Evolutionary conservation across 2,888 invertebrate genomes (phyloP), one percentile per base, ranked within the genome.

Genomic region (Mythimna ferrago): DNA sequence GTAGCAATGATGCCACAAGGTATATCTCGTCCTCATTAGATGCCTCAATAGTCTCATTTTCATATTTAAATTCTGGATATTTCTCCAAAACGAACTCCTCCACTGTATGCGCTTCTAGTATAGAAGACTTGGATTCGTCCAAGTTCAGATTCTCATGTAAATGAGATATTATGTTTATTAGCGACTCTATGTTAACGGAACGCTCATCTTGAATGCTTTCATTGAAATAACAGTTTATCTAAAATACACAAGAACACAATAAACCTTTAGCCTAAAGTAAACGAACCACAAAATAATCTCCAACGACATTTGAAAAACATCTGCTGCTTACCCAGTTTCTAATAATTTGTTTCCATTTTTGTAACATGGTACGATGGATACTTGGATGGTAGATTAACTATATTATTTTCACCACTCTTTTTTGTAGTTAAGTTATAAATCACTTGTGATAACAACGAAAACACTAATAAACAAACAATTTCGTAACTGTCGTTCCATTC

Each of bases 221-320:
- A 71, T 88, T 90, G 78, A 92, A 93, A 81, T 95, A 95, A 86
- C 97, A 97, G 82, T 97, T 96, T 78, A 96, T 93, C 97, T 97
- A 91, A 14, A 86, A 85, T 35, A 65, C 16, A 76, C 0, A 68
- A 58, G 14, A 67, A 51, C 67, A 61, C 2, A 54, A 54, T 51
- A 10, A 21, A 38, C 19, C 0, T 38, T 6, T 16, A 56, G 1
- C 2, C 14, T 51, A 35, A 26, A 60, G 32, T 53, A 51, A 48
- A 63, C 14, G 21, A 66, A 65, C 51, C 35, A 70, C 61, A 32
- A 54, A 73, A 66, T 48, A 54, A 58, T 65, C 54, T 56, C 35
- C 58, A 54, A 65, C 61, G 51, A 65, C n/a, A 48, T 53, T 73
- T 41, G 11, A 54, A 71, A 73, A 79, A 79, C 74, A 81, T 79